Conservation (phyloP, 1,140 invertebrate genomes). For the Paraescarpia echinospica region DNA sequence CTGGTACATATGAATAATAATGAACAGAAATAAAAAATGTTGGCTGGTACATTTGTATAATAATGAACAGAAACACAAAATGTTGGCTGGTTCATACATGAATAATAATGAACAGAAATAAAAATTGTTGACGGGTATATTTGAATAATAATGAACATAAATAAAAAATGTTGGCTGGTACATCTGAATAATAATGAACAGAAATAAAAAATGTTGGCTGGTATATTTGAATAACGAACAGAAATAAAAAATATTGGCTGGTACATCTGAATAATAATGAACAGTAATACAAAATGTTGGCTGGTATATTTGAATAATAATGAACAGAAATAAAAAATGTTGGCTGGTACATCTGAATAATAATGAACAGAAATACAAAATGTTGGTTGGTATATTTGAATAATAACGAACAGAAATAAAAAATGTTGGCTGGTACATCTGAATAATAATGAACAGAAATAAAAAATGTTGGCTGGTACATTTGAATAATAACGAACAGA, state of each 20-base stretch:
- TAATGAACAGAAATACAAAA: background rate
- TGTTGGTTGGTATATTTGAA: background rate
- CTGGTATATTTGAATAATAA: background rate
- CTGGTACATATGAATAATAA: background rate
- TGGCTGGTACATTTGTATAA: background rate
- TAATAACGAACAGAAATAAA: background rate
- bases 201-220: background rate
- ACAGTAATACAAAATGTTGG: background rate
- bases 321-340: background rate
- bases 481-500: background rate
- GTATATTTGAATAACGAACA: background rate
- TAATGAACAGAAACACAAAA: background rate
- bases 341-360: background rate
- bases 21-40: background rate
- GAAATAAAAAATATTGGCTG: background rate
- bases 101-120: background rate
- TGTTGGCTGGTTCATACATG: background rate
- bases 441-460: background rate
- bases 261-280: background rate
- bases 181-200: background rate
- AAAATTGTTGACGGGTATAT: background rate
- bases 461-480: background rate
- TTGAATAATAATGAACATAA: background rate
- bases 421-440: background rate
- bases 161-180: background rate